Base-by-base conservation (phyloP, 2,797 vertebrate species). In the Cuculus canorus region DNA sequence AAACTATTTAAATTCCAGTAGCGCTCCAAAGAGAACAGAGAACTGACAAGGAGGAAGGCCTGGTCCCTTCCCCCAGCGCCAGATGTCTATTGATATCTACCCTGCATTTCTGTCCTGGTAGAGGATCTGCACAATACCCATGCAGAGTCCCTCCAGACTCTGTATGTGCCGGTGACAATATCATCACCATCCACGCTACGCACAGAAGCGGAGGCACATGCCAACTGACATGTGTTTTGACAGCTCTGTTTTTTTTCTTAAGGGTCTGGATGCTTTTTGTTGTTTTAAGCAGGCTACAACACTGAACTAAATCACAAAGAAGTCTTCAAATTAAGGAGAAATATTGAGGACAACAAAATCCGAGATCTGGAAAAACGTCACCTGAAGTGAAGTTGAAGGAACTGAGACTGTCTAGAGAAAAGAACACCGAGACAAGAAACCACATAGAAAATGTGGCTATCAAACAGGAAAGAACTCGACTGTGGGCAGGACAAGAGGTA, bases 121-220 rank as follows among this genome's bases (percentile, higher is more conserved):
- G 21, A 30, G 16, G 48, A 79, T 18, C 45, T 50, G 43, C 23
- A 16, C 1, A 0, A 33, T 1, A 11, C 11, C 39, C 39, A 12
- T 2, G 28, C 25, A 41, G 48, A 32, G 15, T 35, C 39, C 32
- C 72, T 66, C 33, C 41, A 37, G 60, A 27, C 33, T 25, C 57
- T 17, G 0, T 5, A 17, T 17, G 32, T 59, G 48, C 53, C 71
- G 54, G 13, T 6, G 23, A 37, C 45, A 43, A 54, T 41, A 19
- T 68, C 45, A 39, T 32, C 45, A 8, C 0, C 0, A 54, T 9
- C 39, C 85, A 50, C 6, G 19, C 9, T 6, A 24, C 4, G 8
- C 35, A 17, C 0, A 0, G 33, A 17, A 64, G 6, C 18, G 2
- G 4, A 84, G 18, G 14, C 50, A 48, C 9, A n/a, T 15, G 28